Evolutionary conservation across 1,140 invertebrate species (phyloP), one percentile per base, ranked within the genome.

Genomic region (Araneus ventricosus): DNA sequence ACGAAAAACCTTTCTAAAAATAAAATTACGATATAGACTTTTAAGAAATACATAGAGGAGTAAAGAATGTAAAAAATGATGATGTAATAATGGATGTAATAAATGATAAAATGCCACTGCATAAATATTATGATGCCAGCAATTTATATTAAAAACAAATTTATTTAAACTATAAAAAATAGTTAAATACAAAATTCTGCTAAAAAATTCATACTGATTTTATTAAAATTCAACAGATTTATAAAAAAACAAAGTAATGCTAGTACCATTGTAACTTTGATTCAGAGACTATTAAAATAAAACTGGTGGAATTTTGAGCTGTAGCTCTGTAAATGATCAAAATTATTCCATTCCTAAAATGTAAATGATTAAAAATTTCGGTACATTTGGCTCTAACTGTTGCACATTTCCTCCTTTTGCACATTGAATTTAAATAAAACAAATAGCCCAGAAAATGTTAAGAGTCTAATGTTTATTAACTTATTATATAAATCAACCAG

Each of bases 341-440:
- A 92, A 86, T 34, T 84, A 63, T 86, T 85, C 27, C 22, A 52
- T 39, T 79, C 37, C n/a, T 52, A 45, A 86, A 86, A 27, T 61
- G 59, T 91, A 84, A 91, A 91, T 85, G 75, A 75, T 75, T 67
- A 84, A 80, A 67, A n/a, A 84, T 84, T 86, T 86, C 27, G 27
- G 61, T 52, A 79, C 30, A 70, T 92, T 59, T 86, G 80, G 59
- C 84, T 80, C 6, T 85, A 39, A 84, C 52, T 61, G 39, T n/a
- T 70, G 90, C 90, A 92, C 90, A 86, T 85, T 91, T 39, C 41
- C 57, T 39, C 63, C 27, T 92, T 86, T 52, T 92, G 90, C 90
- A 92, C 90, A 34, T 86, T 84, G 70, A 41, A 90, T 63, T 67
- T 70, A 85, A 82, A 59, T 80, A 57, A 84, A 92, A 67, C 84